Base-by-base conservation (phyloP, 2,797 vertebrate genomes). In the Pseudomugil tenellus region DNA sequence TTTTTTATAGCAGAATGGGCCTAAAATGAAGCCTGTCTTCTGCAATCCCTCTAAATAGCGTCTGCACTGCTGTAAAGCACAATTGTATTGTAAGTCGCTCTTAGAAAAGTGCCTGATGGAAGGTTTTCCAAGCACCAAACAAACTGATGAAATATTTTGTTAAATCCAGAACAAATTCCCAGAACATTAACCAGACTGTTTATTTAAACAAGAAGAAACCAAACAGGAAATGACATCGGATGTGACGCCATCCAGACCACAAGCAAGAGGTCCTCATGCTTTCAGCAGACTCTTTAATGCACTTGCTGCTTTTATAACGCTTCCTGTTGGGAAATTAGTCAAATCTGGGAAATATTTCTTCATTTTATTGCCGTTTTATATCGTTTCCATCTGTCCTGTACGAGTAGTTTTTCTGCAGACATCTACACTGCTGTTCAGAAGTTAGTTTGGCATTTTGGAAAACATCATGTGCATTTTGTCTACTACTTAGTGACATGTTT, bases 101-200 rank as follows among this genome's bases (percentile, higher is more conserved):
- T 32, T 5, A 58, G 55, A 52, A 43, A 86, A 85, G 83, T 89
- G 84, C 86, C 84, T 88, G 66, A 71, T 63, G 12, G 35, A 76
- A 57, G 53, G 41, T 68, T 80, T 79, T 58, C 10, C 21, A 70
- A 87, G 86, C 79, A 90, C 82, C 85, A 78, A 70, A 69, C 7
- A 52, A 32, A 66, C 21, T 49, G 19, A 32, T 57, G 1, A 13
- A 29, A 67, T 58, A 31, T 31, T 31, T 31, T 31, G 29, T 3
- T 48, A 58, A 49, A 23, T n/a, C 19, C 19, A 21, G 19, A 16
- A 8, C 19, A 46, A 46, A 28, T 43, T 58, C 28, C 52, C 23
- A 11, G 14, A 23, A 28, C 26, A 12, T 43, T n/a, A 43, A n/a
- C 19, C 17, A 14, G 26, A 28, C 13, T 16, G 26, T 6, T 52